Percentiles rank a stretch among this genome's conserved stretches.
Evolutionary conservation across 2,797 vertebrate species (phyloP).

Genomic region (Syndactyla subalaris): DNA sequence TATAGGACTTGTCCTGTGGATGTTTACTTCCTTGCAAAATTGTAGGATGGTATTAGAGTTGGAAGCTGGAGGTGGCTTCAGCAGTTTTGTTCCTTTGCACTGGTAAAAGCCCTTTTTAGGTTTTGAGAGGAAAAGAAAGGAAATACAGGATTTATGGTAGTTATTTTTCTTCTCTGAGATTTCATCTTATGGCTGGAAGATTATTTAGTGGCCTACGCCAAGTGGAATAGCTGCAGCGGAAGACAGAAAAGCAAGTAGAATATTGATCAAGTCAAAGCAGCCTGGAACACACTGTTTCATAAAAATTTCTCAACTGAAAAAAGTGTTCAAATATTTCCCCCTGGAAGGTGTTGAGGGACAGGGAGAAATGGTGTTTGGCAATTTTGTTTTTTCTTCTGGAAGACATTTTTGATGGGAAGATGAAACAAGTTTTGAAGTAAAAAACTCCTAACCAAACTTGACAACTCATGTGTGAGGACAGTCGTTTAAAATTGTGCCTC

Average conservation of each 20-base stretch:
- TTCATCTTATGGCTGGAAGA: not conserved
- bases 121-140: not conserved
- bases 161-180: not conserved
- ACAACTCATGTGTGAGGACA: not conserved
- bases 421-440: not conserved
- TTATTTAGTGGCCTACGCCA: slow-evolving; percentile 19
- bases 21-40: not conserved
- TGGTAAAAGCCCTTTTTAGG: not conserved
- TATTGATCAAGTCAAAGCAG: slow-evolving; percentile 10
- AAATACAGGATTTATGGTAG: not conserved
- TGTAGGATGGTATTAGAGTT: not conserved
- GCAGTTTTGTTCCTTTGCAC: not conserved
- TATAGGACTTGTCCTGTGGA: not conserved
- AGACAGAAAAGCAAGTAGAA: not conserved
- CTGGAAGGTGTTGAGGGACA: not conserved
- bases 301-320: not conserved
- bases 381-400: not conserved
- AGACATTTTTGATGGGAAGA: not conserved
- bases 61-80: not conserved
- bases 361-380: not conserved
- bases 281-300: not conserved
- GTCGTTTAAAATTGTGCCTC: not conserved
- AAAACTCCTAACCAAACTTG: not conserved
- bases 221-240: slow-evolving; percentile 5
- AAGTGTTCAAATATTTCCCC: not conserved